Evolutionary conservation across 2,888 invertebrate species (phyloP), one percentile per base, ranked within the genome.

Genomic region (Chironomus tentans): DNA sequence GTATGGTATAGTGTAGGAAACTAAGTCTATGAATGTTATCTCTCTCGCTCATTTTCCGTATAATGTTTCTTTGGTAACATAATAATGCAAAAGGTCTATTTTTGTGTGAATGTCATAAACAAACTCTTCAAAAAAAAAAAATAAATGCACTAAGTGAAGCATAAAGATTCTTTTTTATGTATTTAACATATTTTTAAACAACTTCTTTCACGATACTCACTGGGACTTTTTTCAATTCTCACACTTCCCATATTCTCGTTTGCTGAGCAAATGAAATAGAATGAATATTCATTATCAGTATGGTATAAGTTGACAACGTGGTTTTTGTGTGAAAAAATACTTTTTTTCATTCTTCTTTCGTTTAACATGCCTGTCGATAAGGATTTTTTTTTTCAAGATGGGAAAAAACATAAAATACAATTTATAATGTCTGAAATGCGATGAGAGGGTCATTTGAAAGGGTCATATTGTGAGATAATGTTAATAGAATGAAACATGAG

Each of bases 261-360:
- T 68, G 46, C 12, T 62, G 38, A 38, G 62, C 73, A 62, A 61
- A 24, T 22, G 62, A 62, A 62, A 15, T 21, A 21, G 72, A 50
- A 71, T 56, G 56, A 61, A 72, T 74, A 68, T 68, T 74, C 48
- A 73, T 74, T 68, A 74, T 65, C 74, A 74, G 74, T 46, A 18
- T 24, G 48, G 24, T 38, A 61, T 47, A 74, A 74, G 74, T 74
- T 65, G 74, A 68, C 74, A 74, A 74, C 74, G 74, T 74, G 74
- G 65, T 74, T 68, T 28, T 68, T 74, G 15, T 69, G 69, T 69
- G 46, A 46, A 69, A 46, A 22, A 13, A 47, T 12, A 15, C 6
- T 46, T 46, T 21, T 38, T 46, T n/a, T 46, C 69, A 18, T 38
- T 21, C 56, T 56, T 18, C 56, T 56, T 56, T 18, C 56, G 56